phyloP scores from a whole-genome alignment of 2,888 invertebrate genomes.

The Cryptocephalus primarius region DNA sequence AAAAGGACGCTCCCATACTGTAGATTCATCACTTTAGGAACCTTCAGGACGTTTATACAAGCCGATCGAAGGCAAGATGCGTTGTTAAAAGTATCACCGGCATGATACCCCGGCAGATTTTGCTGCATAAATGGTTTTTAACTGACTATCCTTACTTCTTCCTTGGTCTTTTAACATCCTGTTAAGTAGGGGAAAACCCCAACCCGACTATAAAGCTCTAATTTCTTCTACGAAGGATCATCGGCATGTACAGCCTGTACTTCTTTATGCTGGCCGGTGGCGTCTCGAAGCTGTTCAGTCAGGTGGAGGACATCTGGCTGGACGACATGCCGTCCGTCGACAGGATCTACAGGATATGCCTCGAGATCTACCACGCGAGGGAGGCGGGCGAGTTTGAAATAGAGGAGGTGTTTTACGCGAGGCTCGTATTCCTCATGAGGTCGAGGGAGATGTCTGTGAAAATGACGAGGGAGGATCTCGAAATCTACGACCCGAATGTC shows the following conservation, averaged over 20 bases:
- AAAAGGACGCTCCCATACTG: no score
- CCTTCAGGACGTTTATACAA: no score
- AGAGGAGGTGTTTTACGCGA: constrained; percentile 54
- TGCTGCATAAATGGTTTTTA: no score
- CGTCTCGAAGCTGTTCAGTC: constrained; percentile 12
- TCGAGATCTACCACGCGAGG: constrained; percentile 37
- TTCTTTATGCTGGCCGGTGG: constrained; percentile 45
- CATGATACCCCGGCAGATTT: no score
- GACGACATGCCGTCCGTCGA: constrained; percentile 25
- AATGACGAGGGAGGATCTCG: constrained; percentile 13
- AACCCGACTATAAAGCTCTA: no score
- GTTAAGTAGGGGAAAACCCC: no score
- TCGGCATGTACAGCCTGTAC: constrained; percentile 54
- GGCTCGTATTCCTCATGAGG: constrained; percentile 51
- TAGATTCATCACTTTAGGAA: no score
- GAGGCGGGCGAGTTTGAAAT: constrained; percentile 44
- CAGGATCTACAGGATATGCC: constrained; percentile 22
- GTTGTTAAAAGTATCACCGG: no score
- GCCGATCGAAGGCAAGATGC: no score
- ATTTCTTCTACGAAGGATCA: constrained; percentile 39
- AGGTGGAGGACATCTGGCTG: constrained; percentile 36
- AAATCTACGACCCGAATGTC: constrained; percentile 4
- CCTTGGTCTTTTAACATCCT: no score
- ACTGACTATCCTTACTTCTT: no score
- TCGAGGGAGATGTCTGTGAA: constrained; percentile 39